phyloP scores from a whole-genome alignment of 2,113 vertebrate genomes.

The Arizona elegans region DNA sequence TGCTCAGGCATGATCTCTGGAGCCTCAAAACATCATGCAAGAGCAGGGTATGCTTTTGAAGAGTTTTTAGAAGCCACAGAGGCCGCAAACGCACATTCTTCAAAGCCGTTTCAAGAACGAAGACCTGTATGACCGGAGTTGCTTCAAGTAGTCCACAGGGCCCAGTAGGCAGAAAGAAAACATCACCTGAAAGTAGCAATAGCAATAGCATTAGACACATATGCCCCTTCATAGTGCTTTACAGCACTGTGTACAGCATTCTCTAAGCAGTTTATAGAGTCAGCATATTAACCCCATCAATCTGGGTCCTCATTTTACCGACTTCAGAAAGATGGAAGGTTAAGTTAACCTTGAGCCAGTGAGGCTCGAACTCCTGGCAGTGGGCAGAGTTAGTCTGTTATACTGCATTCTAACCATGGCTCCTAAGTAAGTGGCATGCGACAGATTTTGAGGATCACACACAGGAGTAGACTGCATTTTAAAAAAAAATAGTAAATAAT shows the following conservation, averaged over 20 bases:
- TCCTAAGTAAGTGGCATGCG: not conserved
- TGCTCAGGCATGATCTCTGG: too few relatives aligned
- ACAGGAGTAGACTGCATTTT: not conserved
- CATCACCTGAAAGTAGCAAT: not conserved
- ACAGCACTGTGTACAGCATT: not conserved
- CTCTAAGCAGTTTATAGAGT: not conserved
- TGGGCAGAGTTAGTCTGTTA: not conserved
- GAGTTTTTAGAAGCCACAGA: too few relatives aligned
- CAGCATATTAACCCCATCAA: not conserved
- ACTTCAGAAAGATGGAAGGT: not conserved
- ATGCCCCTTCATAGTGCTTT: not conserved
- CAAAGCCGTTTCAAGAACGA: not conserved
- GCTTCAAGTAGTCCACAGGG: not conserved
- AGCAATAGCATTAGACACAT: not conserved
- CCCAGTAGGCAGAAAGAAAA: not conserved
- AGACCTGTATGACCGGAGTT: not conserved
- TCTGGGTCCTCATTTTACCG: not conserved
- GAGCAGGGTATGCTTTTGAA: not conserved
- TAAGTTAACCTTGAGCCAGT: not conserved
- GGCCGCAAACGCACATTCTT: not conserved
- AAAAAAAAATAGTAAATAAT: not conserved
- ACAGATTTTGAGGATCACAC: not conserved
- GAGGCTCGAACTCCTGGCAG: not conserved
- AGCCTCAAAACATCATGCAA: too few relatives aligned
- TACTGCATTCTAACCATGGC: not conserved